These are phyloP conservation scores for Disparrhopalites patrizii DNA, from an alignment of 2,888 invertebrate genomes.

Conservation along the genomic window DNA sequence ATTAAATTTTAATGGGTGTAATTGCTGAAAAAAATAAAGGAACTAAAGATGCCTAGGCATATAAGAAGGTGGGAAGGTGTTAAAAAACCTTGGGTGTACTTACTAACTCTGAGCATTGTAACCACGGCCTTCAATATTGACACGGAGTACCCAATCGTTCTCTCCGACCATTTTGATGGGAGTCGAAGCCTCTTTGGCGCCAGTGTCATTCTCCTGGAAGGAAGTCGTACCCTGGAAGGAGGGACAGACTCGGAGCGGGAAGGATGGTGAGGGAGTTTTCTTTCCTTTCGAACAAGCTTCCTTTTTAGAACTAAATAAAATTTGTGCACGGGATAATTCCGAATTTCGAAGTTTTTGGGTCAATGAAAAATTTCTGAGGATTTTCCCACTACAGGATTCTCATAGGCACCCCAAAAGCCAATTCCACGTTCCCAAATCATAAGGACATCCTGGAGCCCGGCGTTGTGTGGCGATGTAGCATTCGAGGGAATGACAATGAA, in stretches of 20 bases:
- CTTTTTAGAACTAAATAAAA: neutral
- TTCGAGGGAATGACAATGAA: conserved; percentile 36
- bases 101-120: too few relatives aligned
- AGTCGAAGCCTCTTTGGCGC: conserved; percentile 23
- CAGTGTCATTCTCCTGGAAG: conserved; percentile 7
- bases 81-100: too few relatives aligned
- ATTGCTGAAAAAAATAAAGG: too few relatives aligned
- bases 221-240: neutral
- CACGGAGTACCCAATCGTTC: conserved; percentile 19
- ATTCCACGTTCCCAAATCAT: conserved; percentile 53
- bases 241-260: neutral
- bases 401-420: conserved; percentile 58
- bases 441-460: conserved; percentile 55
- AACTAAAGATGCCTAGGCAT: too few relatives aligned
- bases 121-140: conserved; percentile 26
- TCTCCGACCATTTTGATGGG: conserved; percentile 18
- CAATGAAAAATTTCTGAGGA: neutral
- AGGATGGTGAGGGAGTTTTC: neutral
- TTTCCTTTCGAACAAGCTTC: neutral
- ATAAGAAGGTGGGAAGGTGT: too few relatives aligned
- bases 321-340: too few relatives aligned
- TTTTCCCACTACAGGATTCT: conserved; percentile 52
- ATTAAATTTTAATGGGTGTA: too few relatives aligned
- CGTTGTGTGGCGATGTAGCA: conserved; percentile 56
- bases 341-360: neutral